Conservation (phyloP, 2,797 vertebrate species). For the Silurus lanzhouensis region DNA sequence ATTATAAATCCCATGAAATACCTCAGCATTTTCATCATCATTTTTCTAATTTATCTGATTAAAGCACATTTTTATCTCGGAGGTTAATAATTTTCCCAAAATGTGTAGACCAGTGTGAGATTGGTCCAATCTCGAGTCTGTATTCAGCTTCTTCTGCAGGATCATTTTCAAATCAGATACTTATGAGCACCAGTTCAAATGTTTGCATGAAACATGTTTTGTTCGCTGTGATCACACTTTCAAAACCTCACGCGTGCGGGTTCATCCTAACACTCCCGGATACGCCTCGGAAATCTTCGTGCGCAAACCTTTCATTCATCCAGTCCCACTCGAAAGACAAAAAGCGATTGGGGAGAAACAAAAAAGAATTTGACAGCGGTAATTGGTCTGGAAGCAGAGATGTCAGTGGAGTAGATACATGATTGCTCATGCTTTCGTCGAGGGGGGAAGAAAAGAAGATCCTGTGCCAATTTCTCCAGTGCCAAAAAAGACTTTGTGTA, state of each 20-base stretch:
- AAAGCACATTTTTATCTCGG: no score
- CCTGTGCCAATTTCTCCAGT: no score
- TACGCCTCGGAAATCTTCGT: background rate
- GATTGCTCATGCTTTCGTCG: background rate
- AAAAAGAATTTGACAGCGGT: background rate
- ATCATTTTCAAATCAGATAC: background rate
- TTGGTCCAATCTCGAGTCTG: background rate
- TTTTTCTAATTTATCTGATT: no score
- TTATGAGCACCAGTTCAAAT: background rate
- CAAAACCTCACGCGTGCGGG: background rate
- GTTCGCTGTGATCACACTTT: background rate
- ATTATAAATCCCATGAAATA: no score
- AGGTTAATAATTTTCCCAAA: no score
- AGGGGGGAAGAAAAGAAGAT: background rate
- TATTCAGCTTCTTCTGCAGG: background rate
- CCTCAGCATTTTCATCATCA: no score
- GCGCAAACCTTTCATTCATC: background rate
- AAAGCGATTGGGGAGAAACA: background rate
- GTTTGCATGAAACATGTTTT: background rate
- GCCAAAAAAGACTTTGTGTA: background rate
- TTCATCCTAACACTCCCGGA: background rate
- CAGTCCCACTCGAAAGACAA: background rate
- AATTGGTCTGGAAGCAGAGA: constrained; percentile 4
- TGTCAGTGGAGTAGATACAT: background rate
- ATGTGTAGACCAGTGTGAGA: no score